A percentile compares a stretch with the other conserved stretches of the same genome.
Conservation (phyloP, 2,888 invertebrate species). For the Apotomis turbidana region DNA sequence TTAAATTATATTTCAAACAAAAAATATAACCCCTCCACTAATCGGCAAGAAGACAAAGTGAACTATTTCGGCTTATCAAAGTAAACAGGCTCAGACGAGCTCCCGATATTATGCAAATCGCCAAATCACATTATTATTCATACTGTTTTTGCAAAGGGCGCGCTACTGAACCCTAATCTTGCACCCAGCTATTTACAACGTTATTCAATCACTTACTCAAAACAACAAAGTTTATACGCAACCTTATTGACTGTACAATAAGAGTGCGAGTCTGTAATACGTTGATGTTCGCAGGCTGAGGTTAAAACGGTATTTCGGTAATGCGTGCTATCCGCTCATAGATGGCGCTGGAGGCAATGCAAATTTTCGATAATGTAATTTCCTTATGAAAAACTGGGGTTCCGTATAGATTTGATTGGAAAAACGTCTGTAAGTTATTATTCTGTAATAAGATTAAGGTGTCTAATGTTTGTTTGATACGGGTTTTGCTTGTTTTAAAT, state of each 20-base stretch:
- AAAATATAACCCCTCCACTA: conserved; percentile 4
- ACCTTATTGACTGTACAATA: conserved; percentile 46
- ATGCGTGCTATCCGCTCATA: conserved; percentile 62
- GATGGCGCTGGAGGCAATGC: conserved; percentile 80
- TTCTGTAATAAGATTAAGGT: conserved; percentile 80
- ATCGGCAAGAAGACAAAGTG: conserved; percentile 49
- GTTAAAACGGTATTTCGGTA: conserved; percentile 55
- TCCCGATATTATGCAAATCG: conserved; percentile 73
- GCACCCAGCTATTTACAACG: conserved; percentile 58
- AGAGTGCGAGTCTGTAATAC: conserved; percentile 24
- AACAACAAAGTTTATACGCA: conserved; percentile 45
- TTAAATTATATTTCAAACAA: neutral
- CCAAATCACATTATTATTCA: conserved; percentile 80
- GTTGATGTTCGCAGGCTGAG: conserved; percentile 1
- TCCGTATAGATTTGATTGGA: conserved; percentile 70
- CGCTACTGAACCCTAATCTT: conserved; percentile 74
- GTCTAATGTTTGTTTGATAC: conserved; percentile 77
- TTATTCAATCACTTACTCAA: conserved; percentile 49
- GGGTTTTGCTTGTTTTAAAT: conserved; percentile 52
- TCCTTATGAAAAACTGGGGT: conserved; percentile 79
- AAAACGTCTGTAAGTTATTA: conserved; percentile 81
- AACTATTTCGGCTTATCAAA: conserved; percentile 71
- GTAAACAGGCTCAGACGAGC: conserved; percentile 74
- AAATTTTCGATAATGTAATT: conserved; percentile 80
- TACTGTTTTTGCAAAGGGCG: conserved; percentile 81